These are phyloP conservation scores for Microctonus brassicae DNA, from an alignment of 2,888 invertebrate species.

Conservation along the genomic window DNA sequence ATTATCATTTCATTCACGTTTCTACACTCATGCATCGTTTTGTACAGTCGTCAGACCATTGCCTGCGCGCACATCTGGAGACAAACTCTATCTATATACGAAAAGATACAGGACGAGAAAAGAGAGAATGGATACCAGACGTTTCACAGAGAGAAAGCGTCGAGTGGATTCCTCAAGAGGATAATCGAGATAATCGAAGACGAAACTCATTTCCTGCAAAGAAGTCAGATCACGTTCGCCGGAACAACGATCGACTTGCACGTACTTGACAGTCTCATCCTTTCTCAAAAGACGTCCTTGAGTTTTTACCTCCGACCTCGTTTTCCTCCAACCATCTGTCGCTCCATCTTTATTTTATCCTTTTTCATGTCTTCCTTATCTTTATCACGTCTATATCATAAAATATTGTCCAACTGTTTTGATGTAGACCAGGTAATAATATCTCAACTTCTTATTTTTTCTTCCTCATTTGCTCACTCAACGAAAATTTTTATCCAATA, in stretches of 20 bases:
- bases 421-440: constrained; percentile 1
- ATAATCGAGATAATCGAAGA: constrained; percentile 37
- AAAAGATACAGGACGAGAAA: neutral
- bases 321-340: neutral
- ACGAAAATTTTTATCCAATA: neutral
- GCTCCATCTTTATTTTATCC: neutral
- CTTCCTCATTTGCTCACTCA: neutral
- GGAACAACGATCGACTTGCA: constrained; percentile 40
- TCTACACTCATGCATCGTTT: neutral
- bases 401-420: constrained; percentile 7
- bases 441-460: neutral
- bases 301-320: constrained; percentile 12
- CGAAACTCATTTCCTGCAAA: constrained; percentile 32
- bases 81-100: neutral
- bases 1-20: neutral
- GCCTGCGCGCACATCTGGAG: neutral
- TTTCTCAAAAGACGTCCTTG: constrained; percentile 35
- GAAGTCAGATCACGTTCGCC: constrained; percentile 45
- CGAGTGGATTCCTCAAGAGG: constrained; percentile 33
- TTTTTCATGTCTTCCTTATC: constrained; percentile 2
- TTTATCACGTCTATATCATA: neutral
- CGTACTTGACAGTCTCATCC: constrained; percentile 42
- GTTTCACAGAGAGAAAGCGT: constrained; percentile 11
- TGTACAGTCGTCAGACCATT: neutral
- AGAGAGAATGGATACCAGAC: constrained; percentile 17